phyloP scores from a whole-genome alignment of 2,113 vertebrate species.

The Otus sunia region DNA sequence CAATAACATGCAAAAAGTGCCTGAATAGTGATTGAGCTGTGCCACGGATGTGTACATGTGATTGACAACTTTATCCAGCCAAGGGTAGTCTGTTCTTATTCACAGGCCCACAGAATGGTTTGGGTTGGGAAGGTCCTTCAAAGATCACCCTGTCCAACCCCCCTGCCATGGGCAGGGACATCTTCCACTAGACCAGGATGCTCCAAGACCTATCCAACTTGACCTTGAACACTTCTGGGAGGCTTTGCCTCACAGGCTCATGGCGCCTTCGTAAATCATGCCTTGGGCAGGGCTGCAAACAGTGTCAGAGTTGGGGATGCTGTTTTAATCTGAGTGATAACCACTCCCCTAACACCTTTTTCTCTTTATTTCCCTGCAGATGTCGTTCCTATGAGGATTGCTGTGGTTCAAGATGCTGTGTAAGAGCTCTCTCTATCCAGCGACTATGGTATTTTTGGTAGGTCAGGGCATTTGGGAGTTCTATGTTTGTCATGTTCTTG shows the following conservation, averaged over 20 bases:
- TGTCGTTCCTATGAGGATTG: constrained; percentile 97
- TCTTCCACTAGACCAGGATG: background rate
- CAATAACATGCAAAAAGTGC: background rate
- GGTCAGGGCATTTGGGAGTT: constrained; percentile 27
- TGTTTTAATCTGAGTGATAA: background rate
- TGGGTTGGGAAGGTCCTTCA: background rate
- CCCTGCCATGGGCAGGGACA: background rate
- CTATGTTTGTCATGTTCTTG: background rate
- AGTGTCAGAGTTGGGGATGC: background rate
- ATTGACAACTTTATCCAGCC: background rate
- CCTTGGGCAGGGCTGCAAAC: background rate
- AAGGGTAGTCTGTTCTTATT: background rate
- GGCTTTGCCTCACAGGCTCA: background rate
- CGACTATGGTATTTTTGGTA: constrained; percentile 99
- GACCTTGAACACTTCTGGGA: background rate
- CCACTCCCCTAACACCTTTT: background rate
- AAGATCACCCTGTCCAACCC: background rate
- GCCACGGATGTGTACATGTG: too few species aligned
- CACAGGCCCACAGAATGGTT: background rate
- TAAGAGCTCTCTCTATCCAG: constrained; percentile 93
- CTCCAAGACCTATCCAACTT: accelerated
- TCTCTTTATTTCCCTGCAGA: constrained; percentile 69
- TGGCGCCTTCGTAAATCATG: background rate
- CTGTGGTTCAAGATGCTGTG: constrained; percentile 95
- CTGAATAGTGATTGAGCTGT: background rate